Conservation (phyloP, 2,888 invertebrate genomes). For the Aleiodes leptofemur region DNA sequence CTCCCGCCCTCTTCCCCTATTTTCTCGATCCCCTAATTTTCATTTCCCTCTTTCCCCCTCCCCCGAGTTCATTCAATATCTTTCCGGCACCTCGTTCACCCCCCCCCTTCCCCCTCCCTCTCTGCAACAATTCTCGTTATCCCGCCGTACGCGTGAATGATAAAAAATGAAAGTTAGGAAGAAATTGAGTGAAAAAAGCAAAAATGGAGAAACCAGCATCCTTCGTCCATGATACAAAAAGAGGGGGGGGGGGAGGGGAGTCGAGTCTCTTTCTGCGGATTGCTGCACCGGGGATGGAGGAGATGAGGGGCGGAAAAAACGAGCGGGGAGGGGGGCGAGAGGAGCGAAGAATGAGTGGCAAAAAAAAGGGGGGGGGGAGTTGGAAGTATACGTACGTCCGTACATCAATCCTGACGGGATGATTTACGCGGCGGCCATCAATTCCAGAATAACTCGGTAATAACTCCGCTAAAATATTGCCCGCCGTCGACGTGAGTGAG, state of each 20-base stretch:
- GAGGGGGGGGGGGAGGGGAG: neutral
- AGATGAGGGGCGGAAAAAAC: constrained; percentile 29
- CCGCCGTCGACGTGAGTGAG: constrained; percentile 54
- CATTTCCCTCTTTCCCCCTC: neutral
- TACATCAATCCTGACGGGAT: constrained; percentile 69
- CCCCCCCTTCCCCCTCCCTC: neutral
- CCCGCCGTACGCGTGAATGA: no score
- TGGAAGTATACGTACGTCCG: constrained; percentile 58
- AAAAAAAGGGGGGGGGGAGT: constrained; percentile 52
- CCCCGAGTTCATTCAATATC: neutral
- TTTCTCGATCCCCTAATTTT: neutral
- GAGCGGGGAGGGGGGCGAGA: constrained; percentile 42
- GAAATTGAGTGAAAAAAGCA: neutral
- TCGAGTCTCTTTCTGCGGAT: constrained; percentile 13
- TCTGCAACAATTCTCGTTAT: neutral
- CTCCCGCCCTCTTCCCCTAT: no score
- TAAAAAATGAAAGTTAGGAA: constrained; percentile 6
- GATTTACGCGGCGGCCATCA: constrained; percentile 70
- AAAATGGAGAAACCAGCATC: neutral
- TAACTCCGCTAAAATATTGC: constrained; percentile 66
- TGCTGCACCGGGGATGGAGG: constrained; percentile 19
- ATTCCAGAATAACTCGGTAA: constrained; percentile 71
- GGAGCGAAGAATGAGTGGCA: constrained; percentile 48
- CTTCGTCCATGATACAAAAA: constrained; percentile 3
- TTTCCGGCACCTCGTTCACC: constrained; percentile 5